Conservation (phyloP, 2,113 vertebrate genomes). For the Saccopteryx bilineata region DNA sequence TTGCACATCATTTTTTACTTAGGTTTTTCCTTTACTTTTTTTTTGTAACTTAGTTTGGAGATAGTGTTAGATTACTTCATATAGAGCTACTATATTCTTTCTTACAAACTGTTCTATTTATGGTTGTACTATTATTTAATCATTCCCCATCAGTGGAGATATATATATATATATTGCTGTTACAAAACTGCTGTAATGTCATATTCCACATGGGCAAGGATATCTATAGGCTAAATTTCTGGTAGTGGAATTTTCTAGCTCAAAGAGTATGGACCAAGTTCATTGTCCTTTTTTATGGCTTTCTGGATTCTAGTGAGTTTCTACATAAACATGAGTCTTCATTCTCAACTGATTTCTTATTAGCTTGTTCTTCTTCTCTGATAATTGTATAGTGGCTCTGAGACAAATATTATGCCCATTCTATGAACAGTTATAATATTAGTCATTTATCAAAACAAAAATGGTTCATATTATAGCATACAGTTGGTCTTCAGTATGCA, state of each 20-base stretch:
- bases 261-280: background rate
- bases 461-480: background rate
- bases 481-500: background rate
- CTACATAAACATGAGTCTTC: background rate
- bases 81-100: background rate
- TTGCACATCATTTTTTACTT: background rate
- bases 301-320: background rate
- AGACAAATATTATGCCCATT: background rate
- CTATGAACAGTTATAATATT: background rate
- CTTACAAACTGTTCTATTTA: background rate
- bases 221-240: background rate
- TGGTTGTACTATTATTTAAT: background rate
- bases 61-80: background rate
- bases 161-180: background rate
- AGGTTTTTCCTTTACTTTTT: background rate
- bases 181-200: background rate
- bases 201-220: background rate
- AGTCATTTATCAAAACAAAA: background rate
- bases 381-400: background rate
- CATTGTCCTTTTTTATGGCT: background rate
- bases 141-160: background rate
- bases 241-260: background rate
- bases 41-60: slow-evolving; percentile 5
- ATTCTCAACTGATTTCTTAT: slow-evolving; percentile 12
- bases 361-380: background rate